phyloP scores from a whole-genome alignment of 2,888 invertebrate species.

The Drosophila lutescens region DNA sequence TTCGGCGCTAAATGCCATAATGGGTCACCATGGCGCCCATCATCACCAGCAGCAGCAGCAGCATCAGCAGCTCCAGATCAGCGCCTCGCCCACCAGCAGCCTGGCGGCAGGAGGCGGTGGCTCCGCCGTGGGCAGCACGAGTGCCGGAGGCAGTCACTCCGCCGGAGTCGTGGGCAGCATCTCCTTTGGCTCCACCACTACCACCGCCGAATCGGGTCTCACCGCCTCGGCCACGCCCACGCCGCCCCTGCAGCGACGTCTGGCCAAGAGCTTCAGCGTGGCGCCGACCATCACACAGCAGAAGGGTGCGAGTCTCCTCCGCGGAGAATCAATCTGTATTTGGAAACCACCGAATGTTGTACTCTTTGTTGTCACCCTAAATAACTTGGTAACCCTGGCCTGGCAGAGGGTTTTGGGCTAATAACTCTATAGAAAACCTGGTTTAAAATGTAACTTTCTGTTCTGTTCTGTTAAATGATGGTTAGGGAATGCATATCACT shows the following conservation, averaged over 20 bases:
- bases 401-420: slow-evolving; percentile 18
- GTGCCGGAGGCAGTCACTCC: slow-evolving; percentile 84
- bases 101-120: background rate
- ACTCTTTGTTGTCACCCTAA: slow-evolving; percentile 23
- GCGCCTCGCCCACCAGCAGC: slow-evolving; percentile 72
- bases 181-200: slow-evolving; percentile 66
- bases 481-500: no score
- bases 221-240: slow-evolving; percentile 85
- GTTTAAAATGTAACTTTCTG: background rate
- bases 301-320: slow-evolving; percentile 82
- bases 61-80: slow-evolving; percentile 42
- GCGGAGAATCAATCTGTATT: slow-evolving; percentile 2
- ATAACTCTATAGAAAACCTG: no score
- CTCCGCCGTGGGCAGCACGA: slow-evolving; percentile 49
- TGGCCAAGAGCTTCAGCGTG: slow-evolving; percentile 96
- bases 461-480: background rate
- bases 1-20: slow-evolving; percentile 82
- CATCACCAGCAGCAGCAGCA: slow-evolving; percentile 49
- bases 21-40: slow-evolving; percentile 73
- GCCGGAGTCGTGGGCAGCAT: slow-evolving; percentile 80
- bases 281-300: slow-evolving; percentile 87
- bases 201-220: slow-evolving; percentile 30
- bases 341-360: slow-evolving; percentile 30
- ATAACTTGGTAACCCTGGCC: background rate
- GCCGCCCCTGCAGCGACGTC: slow-evolving; percentile 93